A percentile compares a stretch with the other conserved stretches of the same genome.
phyloP scores from a whole-genome alignment of 2,797 vertebrate genomes.

The Rhinella marina region DNA sequence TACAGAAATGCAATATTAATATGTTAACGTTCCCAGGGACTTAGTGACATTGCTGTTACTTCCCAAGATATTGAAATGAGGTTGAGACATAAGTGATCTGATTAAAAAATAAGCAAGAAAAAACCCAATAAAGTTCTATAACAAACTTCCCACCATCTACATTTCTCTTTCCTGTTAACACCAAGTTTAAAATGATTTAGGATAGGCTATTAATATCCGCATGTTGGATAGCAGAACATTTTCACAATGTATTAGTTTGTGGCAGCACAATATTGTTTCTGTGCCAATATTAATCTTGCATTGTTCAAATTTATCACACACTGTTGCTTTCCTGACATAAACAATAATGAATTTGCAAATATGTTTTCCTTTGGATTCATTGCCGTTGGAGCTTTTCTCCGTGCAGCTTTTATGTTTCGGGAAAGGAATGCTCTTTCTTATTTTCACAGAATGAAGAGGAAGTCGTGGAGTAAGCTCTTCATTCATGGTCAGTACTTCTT shows the following conservation, averaged over 20 bases:
- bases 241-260: constrained; percentile 61
- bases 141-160: constrained; percentile 55
- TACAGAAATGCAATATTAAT: background rate
- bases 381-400: constrained; percentile 47
- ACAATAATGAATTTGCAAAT: constrained; percentile 64
- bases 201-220: constrained; percentile 60
- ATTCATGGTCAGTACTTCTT: constrained; percentile 18
- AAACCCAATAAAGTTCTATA: constrained; percentile 52
- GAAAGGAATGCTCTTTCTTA: constrained; percentile 37
- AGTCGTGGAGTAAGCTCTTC: background rate
- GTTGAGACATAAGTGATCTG: constrained; percentile 19
- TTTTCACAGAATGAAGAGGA: constrained; percentile 7
- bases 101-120: constrained; percentile 9
- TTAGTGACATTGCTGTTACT: background rate
- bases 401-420: constrained; percentile 45
- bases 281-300: constrained; percentile 63
- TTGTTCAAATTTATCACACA: constrained; percentile 63
- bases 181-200: constrained; percentile 62
- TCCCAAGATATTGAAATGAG: background rate
- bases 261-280: constrained; percentile 58
- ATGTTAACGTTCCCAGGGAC: background rate
- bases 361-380: constrained; percentile 61
- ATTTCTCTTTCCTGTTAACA: constrained; percentile 57
- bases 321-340: constrained; percentile 61
- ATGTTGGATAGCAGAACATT: constrained; percentile 57